Evolutionary conservation across 2,113 vertebrate species (phyloP).

Genomic region (Athene noctua): DNA sequence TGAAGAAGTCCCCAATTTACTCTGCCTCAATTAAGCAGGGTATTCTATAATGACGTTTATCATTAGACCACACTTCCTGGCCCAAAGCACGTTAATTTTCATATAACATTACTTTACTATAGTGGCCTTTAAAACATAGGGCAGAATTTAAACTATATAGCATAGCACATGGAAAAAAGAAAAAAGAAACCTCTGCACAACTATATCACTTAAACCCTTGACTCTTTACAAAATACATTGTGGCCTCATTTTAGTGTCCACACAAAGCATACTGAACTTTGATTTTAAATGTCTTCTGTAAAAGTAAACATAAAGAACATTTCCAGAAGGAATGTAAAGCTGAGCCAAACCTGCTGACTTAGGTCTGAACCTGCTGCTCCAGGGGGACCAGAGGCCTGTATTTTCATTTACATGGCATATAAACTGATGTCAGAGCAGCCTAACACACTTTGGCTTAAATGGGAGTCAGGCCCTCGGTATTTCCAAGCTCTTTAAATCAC

Average conservation of each 20-base stretch:
- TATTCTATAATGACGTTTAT: not conserved
- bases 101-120: not conserved
- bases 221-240: not conserved
- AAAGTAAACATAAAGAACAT: not conserved
- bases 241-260: not conserved
- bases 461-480: not conserved
- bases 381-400: not conserved
- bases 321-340: not conserved
- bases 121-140: not conserved
- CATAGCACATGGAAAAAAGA: not conserved
- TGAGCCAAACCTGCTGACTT: not conserved
- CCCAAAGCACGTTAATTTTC: not conserved
- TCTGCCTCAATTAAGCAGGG: not conserved
- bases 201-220: not conserved
- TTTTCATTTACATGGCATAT: not conserved
- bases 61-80: not conserved
- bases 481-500: not conserved
- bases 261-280: not conserved
- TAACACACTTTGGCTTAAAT: not conserved
- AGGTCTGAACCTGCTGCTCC: not conserved
- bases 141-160: not conserved
- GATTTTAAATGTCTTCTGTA: not conserved
- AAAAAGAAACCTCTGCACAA: not conserved
- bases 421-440: not conserved
- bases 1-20: not conserved